Conservation (phyloP, 1,140 invertebrate species). For the Drosophila seguyi region DNA sequence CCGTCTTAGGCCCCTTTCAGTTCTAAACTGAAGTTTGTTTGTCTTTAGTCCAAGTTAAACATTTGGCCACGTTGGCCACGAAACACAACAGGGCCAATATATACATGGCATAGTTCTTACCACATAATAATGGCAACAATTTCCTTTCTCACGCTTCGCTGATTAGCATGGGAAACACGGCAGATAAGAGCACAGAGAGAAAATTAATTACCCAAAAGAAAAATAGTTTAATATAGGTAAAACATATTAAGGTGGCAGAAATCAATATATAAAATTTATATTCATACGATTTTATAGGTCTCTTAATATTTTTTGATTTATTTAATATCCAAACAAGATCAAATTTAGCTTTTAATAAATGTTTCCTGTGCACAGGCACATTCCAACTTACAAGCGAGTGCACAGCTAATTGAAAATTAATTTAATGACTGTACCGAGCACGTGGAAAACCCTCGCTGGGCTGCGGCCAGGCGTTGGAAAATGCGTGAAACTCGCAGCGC, state of each 20-base stretch:
- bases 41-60: slow-evolving; percentile 11
- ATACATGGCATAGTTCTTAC: slow-evolving; percentile 15
- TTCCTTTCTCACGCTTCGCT: slow-evolving; percentile 33
- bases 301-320: not conserved
- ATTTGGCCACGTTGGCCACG: slow-evolving; percentile 16
- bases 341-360: too few relatives aligned
- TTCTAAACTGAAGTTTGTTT: slow-evolving; percentile 25
- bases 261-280: not conserved
- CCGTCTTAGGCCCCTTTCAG: not conserved
- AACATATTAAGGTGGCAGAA: not conserved
- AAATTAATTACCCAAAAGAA: not conserved
- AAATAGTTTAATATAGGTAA: not conserved
- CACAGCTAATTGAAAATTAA: slow-evolving; percentile 68
- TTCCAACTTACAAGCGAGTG: slow-evolving; percentile 17
- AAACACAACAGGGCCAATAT: slow-evolving; percentile 24
- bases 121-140: slow-evolving; percentile 44
- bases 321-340: not conserved
- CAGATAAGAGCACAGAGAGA: slow-evolving; percentile 3
- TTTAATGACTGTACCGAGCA: slow-evolving; percentile 32
- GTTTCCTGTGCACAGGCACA: slow-evolving; percentile 1
- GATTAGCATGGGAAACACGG: slow-evolving; percentile 23
- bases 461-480: slow-evolving; percentile 28
- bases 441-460: slow-evolving; percentile 23
- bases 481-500: slow-evolving; percentile 15
- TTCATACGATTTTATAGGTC: not conserved